Conservation (phyloP, 2,113 vertebrate genomes). For the Apodemus speciosus region DNA sequence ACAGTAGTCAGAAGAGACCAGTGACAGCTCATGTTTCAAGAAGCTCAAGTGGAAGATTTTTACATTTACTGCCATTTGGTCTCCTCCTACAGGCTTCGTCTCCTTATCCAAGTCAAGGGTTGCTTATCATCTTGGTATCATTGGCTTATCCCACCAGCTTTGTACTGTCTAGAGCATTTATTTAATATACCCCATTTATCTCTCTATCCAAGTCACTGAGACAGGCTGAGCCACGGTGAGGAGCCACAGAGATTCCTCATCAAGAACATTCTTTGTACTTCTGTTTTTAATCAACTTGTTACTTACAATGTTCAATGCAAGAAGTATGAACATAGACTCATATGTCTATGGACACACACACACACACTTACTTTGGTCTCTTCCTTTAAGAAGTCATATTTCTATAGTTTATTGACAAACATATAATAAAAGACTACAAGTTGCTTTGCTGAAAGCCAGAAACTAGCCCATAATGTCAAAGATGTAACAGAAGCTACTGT, state of each 20-base stretch:
- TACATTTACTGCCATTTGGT: neutral
- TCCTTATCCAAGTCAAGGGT: neutral
- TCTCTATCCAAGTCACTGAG: constrained; percentile 25
- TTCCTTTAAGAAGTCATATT: constrained; percentile 17
- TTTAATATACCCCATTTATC: neutral
- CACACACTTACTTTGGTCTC: neutral
- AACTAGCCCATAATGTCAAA: neutral
- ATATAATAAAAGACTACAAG: constrained; percentile 3
- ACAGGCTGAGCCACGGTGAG: constrained; percentile 10
- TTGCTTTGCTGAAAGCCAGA: constrained; percentile 42
- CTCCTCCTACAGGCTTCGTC: neutral
- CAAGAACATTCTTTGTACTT: constrained; percentile 19
- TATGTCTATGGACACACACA: neutral
- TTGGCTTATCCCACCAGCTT: neutral
- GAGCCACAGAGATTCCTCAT: neutral
- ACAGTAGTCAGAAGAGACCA: neutral
- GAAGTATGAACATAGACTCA: neutral
- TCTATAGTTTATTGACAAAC: constrained; percentile 23
- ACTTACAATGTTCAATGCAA: neutral
- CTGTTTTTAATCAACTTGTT: constrained; percentile 2
- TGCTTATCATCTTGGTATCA: neutral
- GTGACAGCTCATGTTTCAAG: neutral
- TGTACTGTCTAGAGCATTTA: neutral
- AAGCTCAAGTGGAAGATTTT: neutral
- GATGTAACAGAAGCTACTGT: neutral